These are phyloP conservation scores for Microplitis demolitor DNA, from an alignment of 1,140 invertebrate genomes.

Conservation along the genomic window DNA sequence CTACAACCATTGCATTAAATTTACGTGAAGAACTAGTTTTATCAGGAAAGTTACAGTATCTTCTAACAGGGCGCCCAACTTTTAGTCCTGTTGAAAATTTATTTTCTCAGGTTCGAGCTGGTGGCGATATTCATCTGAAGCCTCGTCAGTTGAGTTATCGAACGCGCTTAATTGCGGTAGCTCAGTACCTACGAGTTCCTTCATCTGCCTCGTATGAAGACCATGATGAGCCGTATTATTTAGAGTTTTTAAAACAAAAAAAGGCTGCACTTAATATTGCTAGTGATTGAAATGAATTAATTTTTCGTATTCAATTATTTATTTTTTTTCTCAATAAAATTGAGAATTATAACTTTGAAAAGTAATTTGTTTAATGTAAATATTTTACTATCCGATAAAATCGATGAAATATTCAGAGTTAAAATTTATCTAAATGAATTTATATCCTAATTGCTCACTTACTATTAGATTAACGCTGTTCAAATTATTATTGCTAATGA, in stretches of 20 bases:
- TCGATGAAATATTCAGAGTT: too few species aligned
- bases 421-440: too few species aligned
- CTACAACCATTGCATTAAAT: neutral
- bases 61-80: constrained; percentile 1
- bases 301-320: too few species aligned
- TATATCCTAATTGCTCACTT: too few species aligned
- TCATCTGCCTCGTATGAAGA: constrained; percentile 8
- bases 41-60: neutral
- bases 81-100: constrained; percentile 7
- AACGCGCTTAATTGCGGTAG: constrained; percentile 1
- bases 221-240: constrained; percentile 12
- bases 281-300: too few species aligned
- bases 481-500: too few species aligned
- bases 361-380: too few species aligned
- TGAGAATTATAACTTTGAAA: too few species aligned
- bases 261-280: neutral
- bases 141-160: constrained; percentile 1
- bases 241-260: neutral
- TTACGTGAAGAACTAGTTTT: neutral
- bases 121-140: constrained; percentile 9
- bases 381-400: too few species aligned
- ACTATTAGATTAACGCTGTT: too few species aligned
- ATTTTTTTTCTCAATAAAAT: too few species aligned
- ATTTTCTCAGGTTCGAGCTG: constrained; percentile 10
- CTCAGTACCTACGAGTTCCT: neutral